These are phyloP conservation scores for Gymnarchus niloticus DNA, from an alignment of 2,113 vertebrate species.

Conservation along the genomic window DNA sequence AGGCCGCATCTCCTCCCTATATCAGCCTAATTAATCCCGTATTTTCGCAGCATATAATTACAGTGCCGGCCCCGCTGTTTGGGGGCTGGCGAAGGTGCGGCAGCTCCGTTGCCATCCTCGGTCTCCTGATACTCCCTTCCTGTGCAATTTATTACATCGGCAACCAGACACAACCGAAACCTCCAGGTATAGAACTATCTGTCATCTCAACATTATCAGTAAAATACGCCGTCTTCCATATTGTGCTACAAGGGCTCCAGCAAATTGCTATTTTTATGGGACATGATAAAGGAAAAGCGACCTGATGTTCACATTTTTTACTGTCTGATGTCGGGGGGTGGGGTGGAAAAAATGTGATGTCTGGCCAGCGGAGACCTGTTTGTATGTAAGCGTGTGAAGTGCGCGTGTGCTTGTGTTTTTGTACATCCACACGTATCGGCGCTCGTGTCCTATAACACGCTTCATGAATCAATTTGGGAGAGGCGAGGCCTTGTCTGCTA, in stretches of 20 bases:
- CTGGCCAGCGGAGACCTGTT: conserved; percentile 46
- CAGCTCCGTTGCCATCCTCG: conserved; percentile 53
- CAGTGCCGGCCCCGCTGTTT: conserved; percentile 54
- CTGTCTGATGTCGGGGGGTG: conserved; percentile 58
- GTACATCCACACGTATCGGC: conserved; percentile 12
- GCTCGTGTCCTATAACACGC: neutral
- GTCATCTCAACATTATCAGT: conserved; percentile 93
- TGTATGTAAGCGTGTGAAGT: conserved; percentile 34
- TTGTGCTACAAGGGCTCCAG: conserved; percentile 87
- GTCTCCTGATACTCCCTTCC: conserved; percentile 29
- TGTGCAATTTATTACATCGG: conserved; percentile 66
- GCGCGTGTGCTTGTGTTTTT: neutral
- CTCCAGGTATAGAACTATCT: conserved; percentile 85
- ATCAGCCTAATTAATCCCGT: conserved; percentile 88
- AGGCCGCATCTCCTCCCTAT: conserved; percentile 79
- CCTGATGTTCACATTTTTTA: conserved; percentile 91
- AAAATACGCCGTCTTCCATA: conserved; percentile 87
- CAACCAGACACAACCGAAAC: conserved; percentile 74
- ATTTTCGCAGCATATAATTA: conserved; percentile 85
- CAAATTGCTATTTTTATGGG: conserved; percentile 97
- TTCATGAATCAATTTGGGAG: neutral
- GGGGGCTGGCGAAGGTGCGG: conserved; percentile 61
- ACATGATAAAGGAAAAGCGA: conserved; percentile 93
- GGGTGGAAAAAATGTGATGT: conserved; percentile 53
- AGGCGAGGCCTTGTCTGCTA: neutral